Evolutionary conservation across 2,888 invertebrate genomes (phyloP), one percentile per base, ranked within the genome.

Genomic region (Xylota segnis): DNA sequence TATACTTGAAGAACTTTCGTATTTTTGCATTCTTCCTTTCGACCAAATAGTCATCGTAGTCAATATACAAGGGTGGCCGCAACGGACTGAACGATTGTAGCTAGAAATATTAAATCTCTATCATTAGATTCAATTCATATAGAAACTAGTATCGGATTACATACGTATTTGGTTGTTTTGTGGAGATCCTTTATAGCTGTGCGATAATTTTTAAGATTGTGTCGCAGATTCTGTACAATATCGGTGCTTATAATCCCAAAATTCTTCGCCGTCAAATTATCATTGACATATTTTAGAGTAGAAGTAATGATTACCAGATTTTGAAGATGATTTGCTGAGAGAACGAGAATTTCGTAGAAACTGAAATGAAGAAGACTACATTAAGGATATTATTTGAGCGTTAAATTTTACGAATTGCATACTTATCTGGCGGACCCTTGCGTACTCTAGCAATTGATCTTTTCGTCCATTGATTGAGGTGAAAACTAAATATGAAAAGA

Each of bases 331-430:
- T 91, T 92, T 59, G 91, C 91, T 0, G 91, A 89, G 9, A 92
- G 88, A 90, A 92, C 89, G 0, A 92, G 89, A 10, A 92, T 90
- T 68, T 92, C 91, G 82, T 92, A 91, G 77, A 92, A 92, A 76
- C 92, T 92, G 74, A 10, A 87, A 88, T 56, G 43, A 1, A 47
- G 9, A 78, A 23, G 10, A 27, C 29, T 59, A 52, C n/a, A 63
- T 14, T 65, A 34, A 72, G 66, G 7, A 68, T 12, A 58, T 29
- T 45, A 52, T 61, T 18, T 27, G 14, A 32, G n/a, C 9, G 12
- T 12, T 16, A 23, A 12, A 27, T 18, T n/a, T n/a, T 34, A 75
- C 45, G 68, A 76, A 65, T 7, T 58, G 43, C 72, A 54, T 87
- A 90, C 90, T 89, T 90, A 74, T 90, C 90, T 32, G 88, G 74